Conservation (phyloP, 2,888 invertebrate genomes). For the Lacanobia wlatinum region DNA sequence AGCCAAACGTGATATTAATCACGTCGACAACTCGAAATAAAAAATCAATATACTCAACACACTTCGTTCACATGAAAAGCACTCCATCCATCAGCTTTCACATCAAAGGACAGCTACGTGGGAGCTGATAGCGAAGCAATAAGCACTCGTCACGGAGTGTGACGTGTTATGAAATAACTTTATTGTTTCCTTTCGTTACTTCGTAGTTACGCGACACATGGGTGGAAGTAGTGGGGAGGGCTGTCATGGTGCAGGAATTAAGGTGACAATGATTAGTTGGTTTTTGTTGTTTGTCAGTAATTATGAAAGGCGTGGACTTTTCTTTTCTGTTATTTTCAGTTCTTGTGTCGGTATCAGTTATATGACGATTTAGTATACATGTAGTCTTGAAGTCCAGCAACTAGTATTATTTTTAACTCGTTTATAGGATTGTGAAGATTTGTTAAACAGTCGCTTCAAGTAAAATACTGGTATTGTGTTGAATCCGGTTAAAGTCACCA, state of each 20-base stretch:
- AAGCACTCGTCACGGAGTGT: slow-evolving; percentile 33
- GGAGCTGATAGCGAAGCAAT: slow-evolving; percentile 32
- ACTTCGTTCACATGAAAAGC: not conserved
- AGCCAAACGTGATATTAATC: too few relatives aligned
- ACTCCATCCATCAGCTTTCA: slow-evolving; percentile 22
- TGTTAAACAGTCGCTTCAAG: too few relatives aligned
- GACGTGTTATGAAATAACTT: slow-evolving; percentile 59
- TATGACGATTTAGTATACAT: too few relatives aligned
- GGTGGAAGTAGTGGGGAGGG: not conserved
- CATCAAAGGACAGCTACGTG: slow-evolving; percentile 23
- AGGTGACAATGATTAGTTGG: not conserved
- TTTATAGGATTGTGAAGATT: too few relatives aligned
- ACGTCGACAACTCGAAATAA: not conserved
- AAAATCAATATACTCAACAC: not conserved
- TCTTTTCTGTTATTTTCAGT: too few relatives aligned
- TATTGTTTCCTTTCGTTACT: slow-evolving; percentile 39
- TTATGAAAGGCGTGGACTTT: not conserved
- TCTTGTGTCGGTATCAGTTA: too few relatives aligned
- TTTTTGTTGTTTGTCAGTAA: slow-evolving; percentile 2
- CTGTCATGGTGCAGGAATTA: not conserved
- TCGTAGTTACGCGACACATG: slow-evolving; percentile 22
- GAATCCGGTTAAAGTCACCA: too few relatives aligned
- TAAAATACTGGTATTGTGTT: too few relatives aligned
- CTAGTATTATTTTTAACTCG: too few relatives aligned
- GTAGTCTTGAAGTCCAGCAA: too few relatives aligned